Conservation (phyloP, 2,113 vertebrate genomes). For the Noturus placidus region DNA sequence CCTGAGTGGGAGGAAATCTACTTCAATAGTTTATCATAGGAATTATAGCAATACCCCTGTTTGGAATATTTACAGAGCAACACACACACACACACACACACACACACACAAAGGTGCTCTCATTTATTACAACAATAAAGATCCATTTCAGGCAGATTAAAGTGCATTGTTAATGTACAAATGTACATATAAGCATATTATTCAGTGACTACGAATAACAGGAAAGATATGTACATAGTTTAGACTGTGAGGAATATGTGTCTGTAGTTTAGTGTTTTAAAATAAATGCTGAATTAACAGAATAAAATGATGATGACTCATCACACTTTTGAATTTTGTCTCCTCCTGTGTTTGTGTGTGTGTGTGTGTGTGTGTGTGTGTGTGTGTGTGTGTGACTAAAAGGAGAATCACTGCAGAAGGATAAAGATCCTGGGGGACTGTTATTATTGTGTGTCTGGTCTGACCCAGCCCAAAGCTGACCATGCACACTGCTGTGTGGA, state of each 20-base stretch:
- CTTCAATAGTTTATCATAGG: conserved; percentile 69
- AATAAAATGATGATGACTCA: neutral
- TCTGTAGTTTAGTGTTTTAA: neutral
- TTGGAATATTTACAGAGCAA: conserved; percentile 6
- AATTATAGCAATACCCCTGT: conserved; percentile 55
- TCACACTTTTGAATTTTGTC: conserved; percentile 2
- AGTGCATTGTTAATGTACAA: neutral
- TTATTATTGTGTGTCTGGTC: conserved; percentile 95
- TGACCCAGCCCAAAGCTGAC: conserved; percentile 95
- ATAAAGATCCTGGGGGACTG: conserved; percentile 98
- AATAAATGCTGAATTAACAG: conserved; percentile 1
- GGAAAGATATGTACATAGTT: neutral
- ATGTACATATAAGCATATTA: neutral
- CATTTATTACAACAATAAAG: neutral
- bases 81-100: neutral
- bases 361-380: conserved; percentile 22
- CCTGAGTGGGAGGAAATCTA: conserved; percentile 70
- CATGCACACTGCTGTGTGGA: conserved; percentile 87
- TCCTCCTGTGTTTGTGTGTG: neutral
- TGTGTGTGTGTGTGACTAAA: conserved; percentile 21
- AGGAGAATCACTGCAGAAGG: conserved; percentile 89
- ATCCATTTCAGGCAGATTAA: neutral
- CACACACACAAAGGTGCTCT: neutral
- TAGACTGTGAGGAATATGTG: neutral
- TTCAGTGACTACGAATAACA: neutral